Conservation (phyloP, 2,888 invertebrate species). For the Chrysina gloriosa region DNA sequence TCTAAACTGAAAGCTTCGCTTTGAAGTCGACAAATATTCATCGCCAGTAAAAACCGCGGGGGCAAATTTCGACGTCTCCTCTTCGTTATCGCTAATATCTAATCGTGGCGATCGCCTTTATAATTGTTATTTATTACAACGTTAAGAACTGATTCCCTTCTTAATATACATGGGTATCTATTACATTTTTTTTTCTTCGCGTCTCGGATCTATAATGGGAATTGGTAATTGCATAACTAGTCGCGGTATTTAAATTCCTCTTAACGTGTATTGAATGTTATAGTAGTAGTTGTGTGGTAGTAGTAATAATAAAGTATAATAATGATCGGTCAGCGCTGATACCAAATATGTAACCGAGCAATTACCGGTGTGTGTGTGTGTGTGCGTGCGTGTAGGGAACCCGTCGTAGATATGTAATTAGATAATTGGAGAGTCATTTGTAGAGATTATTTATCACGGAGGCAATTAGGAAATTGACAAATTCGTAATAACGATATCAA, state of each 20-base stretch:
- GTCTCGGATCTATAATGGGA: neutral
- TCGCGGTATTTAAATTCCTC: conserved; percentile 8
- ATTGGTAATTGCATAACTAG: conserved; percentile 9
- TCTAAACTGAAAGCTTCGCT: neutral
- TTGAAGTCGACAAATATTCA: neutral
- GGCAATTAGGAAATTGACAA: conserved; percentile 25
- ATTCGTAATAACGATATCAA: conserved; percentile 12
- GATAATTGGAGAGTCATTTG: conserved; percentile 20
- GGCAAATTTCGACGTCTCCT: neutral
- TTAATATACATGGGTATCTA: neutral
- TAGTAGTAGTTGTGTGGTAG: no score
- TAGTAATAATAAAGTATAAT: no score
- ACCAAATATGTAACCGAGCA: conserved; percentile 13
- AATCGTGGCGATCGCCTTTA: neutral
- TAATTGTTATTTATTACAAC: neutral
- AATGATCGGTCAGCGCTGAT: neutral
- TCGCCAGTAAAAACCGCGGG: conserved; percentile 1
- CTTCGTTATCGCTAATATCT: neutral
- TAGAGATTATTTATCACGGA: conserved; percentile 21
- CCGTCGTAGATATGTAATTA: conserved; percentile 23
- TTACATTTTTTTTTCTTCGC: neutral
- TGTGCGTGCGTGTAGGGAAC: neutral
- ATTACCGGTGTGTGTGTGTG: no score
- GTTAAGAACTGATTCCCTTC: conserved; percentile 3
- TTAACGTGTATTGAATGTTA: conserved; percentile 2